Evolutionary conservation across 2,113 vertebrate species (phyloP), one percentile per base, ranked within the genome.

Genomic region (Istiophorus platypterus): DNA sequence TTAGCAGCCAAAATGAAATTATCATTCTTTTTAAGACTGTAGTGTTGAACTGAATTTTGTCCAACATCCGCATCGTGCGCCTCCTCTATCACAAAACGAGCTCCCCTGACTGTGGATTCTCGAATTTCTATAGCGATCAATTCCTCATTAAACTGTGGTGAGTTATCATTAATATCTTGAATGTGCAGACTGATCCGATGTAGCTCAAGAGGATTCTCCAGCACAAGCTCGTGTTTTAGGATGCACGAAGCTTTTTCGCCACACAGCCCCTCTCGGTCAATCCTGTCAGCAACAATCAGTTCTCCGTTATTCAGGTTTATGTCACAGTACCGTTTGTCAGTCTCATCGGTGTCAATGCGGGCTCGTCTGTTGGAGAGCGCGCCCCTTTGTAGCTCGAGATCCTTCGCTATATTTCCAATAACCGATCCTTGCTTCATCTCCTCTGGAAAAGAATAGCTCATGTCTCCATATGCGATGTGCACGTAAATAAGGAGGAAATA

Each of bases 161-260:
- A 22, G 59, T 96, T 95, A 61, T 97, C 96, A 84, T 97, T 97
- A 39, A 96, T 79, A 73, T 97, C 96, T 73, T 92, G 91, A 18
- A 97, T 79, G 20, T 92, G 89, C 3, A 96, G 80, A 31, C 45
- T 62, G 15, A 94, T 74, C 69, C 70, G 81, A 83, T 93, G 85
- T n/a, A 94, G 82, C 79, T 95, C 91, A 7, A 95, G 84, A 14
- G 90, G 93, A 78, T 86, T 91, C 66, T 26, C 91, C 0, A 92
- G 54, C 15, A 97, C 74, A 5, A 90, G 89, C 77, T 97, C 96
- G 26, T 93, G 89, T 34, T 94, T 93, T 47, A 96, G 51, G 20
- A 84, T 47, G 13, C 96, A 96, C 0, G 80, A 79, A 15, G 86
- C 37, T 66, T 74, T 91, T 18, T 82, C 71, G 5, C 89, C 92